Base-by-base conservation (phyloP, 2,113 vertebrate species). In the Ptilonorhynchus violaceus region DNA sequence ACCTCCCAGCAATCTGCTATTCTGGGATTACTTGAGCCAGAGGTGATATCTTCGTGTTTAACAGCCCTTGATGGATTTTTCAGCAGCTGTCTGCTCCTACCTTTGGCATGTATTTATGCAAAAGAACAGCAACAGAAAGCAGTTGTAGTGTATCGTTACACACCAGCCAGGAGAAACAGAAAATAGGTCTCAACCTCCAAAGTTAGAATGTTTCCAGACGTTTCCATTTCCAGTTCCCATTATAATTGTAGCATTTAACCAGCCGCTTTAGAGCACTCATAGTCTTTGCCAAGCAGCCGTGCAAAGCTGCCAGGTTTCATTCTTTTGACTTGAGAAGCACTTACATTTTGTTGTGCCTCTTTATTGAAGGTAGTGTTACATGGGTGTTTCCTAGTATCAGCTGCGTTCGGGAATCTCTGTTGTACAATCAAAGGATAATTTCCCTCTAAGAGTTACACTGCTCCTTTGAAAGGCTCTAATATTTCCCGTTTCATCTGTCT, bases 401-500 rank as follows among this genome's bases (percentile, higher is more conserved):
- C 72, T 88, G 56, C 23, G 10, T 85, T 91, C 11, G 21, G 52
- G 55, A 70, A 84, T 82, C 69, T 80, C 76, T 77, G 73, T 77
- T 95, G 78, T 95, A 74, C 69, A 73, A 83, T 91, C 89, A 80
- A 92, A 92, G 69, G 62, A 53, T 79, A 85, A 77, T 96, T 96
- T 93, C 46, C 72, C 68, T 79, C 58, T 69, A 66, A 93, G 93
- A 89, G 49, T 91, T 90, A 64, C 50, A 30, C 42, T 13, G 53
- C 18, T 62, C 80, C 91, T 96, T 94, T 75, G 92, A 96, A 96
- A 96, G 53, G 60, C 80, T 94, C 33, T 91, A 91, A 78, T 94
- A 86, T 93, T 96, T 95, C 96, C 82, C 0, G 0, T 96, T 96
- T 96, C 89, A 92, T 97, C 84, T 86, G 75, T 91, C 91, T 95